Conservation (phyloP, 2,797 vertebrate species). For the Novumbra hubbsi region DNA sequence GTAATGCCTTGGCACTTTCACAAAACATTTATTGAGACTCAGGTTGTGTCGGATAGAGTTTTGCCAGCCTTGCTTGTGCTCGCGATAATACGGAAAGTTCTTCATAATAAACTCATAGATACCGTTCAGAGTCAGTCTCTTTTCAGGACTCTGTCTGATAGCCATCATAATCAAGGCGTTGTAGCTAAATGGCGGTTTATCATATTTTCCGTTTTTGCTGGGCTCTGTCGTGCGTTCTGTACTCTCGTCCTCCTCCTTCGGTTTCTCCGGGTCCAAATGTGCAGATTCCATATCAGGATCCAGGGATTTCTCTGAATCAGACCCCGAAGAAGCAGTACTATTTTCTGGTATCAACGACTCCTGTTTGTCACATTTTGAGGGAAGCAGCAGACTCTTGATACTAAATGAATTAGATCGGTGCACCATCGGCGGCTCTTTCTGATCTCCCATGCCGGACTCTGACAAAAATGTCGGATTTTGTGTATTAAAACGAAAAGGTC, state of each 20-base stretch:
- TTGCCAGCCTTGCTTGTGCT: conserved; percentile 83
- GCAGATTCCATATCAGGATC: conserved; percentile 57
- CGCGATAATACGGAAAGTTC: conserved; percentile 82
- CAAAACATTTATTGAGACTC: conserved; percentile 82
- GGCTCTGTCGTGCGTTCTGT: conserved; percentile 48
- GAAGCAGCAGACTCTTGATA: conserved; percentile 79
- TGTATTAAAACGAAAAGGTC: conserved; percentile 28
- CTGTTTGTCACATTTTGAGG: conserved; percentile 65
- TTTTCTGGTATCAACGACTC: conserved; percentile 46
- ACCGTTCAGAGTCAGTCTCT: conserved; percentile 79
- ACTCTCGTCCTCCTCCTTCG: conserved; percentile 30
- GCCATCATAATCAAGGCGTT: conserved; percentile 85
- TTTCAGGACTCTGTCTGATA: conserved; percentile 79
- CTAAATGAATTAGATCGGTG: conserved; percentile 78
- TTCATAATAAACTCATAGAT: conserved; percentile 83
- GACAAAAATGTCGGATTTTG: conserved; percentile 41
- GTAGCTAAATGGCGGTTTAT: conserved; percentile 82
- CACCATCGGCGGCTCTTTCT: conserved; percentile 65
- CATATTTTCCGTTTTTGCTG: conserved; percentile 69
- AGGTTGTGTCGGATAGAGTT: conserved; percentile 83
- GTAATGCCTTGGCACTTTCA: conserved; percentile 81
- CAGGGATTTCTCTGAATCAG: conserved; percentile 61
- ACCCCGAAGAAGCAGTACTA: conserved; percentile 50
- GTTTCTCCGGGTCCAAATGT: conserved; percentile 47
- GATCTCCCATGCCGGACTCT: conserved; percentile 71